Conservation (phyloP, 2,113 vertebrate genomes). For the Pontoporia blainvillei region DNA sequence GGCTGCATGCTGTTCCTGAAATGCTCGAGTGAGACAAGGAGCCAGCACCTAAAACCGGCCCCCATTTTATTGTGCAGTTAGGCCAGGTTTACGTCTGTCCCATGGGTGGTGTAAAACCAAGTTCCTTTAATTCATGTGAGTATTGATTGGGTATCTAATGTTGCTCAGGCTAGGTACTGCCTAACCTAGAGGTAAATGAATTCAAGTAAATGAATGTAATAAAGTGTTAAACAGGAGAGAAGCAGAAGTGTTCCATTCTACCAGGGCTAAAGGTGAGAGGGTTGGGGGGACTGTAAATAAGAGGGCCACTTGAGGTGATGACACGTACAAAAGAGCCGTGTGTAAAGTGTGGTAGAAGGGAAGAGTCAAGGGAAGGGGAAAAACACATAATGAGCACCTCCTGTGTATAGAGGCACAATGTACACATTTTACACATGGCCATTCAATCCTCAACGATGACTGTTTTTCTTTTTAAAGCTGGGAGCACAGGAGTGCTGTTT, state of each 20-base stretch:
- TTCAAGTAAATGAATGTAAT: background rate
- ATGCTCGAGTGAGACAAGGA: background rate
- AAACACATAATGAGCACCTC: background rate
- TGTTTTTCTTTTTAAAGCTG: background rate
- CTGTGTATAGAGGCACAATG: background rate
- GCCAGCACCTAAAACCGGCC: background rate
- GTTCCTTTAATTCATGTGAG: background rate
- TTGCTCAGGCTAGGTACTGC: background rate
- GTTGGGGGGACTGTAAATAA: background rate
- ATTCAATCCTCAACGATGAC: background rate
- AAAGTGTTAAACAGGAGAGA: background rate
- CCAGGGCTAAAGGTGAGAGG: background rate
- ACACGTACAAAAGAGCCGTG: background rate
- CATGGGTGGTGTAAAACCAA: background rate
- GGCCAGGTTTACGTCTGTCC: background rate
- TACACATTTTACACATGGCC: fast-evolving
- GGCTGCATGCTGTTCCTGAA: fast-evolving
- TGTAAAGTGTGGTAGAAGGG: background rate
- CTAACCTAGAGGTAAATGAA: background rate
- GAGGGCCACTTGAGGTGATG: background rate
- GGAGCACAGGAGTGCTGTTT: fast-evolving
- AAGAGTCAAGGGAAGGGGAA: background rate
- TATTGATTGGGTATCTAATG: background rate
- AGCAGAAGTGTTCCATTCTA: background rate
- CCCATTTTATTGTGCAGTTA: background rate